These are phyloP conservation scores for Panthera leo DNA, from an alignment of 2,113 vertebrate species.

Conservation along the genomic window DNA sequence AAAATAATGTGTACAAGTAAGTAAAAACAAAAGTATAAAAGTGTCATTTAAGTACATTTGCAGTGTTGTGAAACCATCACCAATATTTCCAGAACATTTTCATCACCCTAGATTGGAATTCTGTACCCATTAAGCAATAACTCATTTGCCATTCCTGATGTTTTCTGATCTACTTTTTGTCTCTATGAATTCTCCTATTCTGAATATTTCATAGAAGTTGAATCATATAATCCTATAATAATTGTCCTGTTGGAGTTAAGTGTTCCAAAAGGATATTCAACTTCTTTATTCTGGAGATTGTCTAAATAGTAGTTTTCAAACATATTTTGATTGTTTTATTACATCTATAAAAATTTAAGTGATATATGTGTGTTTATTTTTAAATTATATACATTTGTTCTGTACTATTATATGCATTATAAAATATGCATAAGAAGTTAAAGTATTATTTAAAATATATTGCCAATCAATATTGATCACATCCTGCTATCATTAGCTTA, in stretches of 20 bases:
- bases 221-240: background rate
- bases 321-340: background rate
- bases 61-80: background rate
- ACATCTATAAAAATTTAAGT: background rate
- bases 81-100: background rate
- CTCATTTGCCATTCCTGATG: background rate
- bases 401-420: background rate
- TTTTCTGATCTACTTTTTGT: background rate
- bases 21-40: background rate
- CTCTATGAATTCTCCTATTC: background rate
- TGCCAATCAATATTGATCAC: background rate
- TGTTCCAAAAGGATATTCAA: background rate
- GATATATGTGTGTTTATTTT: background rate
- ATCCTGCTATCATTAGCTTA: background rate
- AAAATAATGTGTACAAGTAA: background rate
- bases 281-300: background rate
- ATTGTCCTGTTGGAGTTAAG: background rate
- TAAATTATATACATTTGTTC: background rate
- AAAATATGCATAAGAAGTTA: background rate
- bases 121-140: background rate
- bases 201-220: background rate
- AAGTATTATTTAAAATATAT: background rate
- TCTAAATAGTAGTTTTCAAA: background rate
- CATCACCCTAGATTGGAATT: background rate
- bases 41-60: background rate